Evolutionary conservation across 37 sponge, comb jelly and placozoan species (phyloP), one percentile per base, ranked within the genome.

Genomic region (Theonella swinhoei): DNA sequence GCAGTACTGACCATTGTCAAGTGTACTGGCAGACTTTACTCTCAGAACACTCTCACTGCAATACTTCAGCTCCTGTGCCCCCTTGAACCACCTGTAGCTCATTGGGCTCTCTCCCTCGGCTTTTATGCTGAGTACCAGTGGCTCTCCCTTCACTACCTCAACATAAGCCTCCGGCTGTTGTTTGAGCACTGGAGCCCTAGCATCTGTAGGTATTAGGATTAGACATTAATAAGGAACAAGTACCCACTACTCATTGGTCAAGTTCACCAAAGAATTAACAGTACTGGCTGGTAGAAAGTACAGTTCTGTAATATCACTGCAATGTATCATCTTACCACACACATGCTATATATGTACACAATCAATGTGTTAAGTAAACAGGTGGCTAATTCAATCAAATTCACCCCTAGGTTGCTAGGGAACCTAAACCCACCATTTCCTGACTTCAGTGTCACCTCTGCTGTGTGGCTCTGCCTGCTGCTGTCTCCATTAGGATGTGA

Each of bases 31-130:
- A 5, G 65, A 23, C 8, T 73, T 77, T 26, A 88, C n/a, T 29
- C 36, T 32, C 74, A 88, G 73, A 28, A 54, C 31, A 24, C 23
- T 22, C 24, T 24, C 24, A 2, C 33, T 62, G 64, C 69, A 64
- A 62, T 78, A 77, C 11, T 29, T 7, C 54, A 88, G 76, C 26
- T 64, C 79, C 32, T 32, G 30, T 2, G 72, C 61, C 64, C 82
- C 78, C 43, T 72, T 76, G 64, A 66, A 82, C 89, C 89, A 88
- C 64, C 39, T 39, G 64, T 62, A 88, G 39, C 80, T 87, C 39
- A 72, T 75, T 7, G 35, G 73, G 68, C 34, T 34, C 9, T 62
- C 36, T 34, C 73, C 89, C 11, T 2, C 61, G 23, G 70, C 89
- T 41, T 59, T 29, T 7, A 88, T 8, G 19, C 62, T 29, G 30